phyloP scores from a whole-genome alignment of 2,888 invertebrate species.

The Conomelus anceps region DNA sequence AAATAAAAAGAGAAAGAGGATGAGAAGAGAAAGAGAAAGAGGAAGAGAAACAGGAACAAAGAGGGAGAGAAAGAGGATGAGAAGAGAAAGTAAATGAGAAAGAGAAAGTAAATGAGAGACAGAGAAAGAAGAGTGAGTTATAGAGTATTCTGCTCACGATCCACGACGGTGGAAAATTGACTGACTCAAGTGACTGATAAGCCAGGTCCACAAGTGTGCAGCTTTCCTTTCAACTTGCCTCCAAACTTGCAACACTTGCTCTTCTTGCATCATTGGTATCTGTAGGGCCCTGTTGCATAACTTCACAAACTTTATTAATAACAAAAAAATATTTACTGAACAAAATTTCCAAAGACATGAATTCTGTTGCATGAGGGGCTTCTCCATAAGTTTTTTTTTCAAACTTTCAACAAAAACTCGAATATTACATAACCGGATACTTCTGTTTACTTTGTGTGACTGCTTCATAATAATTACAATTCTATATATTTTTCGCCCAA shows the following conservation, averaged over 20 bases:
- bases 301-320: too few relatives aligned
- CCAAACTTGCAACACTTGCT: background rate
- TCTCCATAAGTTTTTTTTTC: too few relatives aligned
- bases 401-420: too few relatives aligned
- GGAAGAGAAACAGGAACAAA: background rate
- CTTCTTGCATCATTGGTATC: too few relatives aligned
- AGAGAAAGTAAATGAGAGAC: background rate
- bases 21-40: background rate
- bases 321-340: too few relatives aligned
- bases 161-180: background rate
- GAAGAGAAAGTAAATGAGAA: background rate
- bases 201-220: background rate
- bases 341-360: too few relatives aligned
- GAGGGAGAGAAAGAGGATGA: background rate
- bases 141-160: background rate
- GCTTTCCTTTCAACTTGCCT: background rate
- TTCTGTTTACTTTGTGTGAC: too few relatives aligned
- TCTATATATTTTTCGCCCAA: too few relatives aligned
- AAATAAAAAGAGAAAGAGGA: background rate
- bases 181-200: background rate
- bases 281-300: too few relatives aligned
- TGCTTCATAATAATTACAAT: too few relatives aligned
- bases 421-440: too few relatives aligned
- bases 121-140: background rate
- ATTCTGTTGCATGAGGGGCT: too few relatives aligned